Conservation (phyloP, 2,797 vertebrate species). For the Selene dorsalis region DNA sequence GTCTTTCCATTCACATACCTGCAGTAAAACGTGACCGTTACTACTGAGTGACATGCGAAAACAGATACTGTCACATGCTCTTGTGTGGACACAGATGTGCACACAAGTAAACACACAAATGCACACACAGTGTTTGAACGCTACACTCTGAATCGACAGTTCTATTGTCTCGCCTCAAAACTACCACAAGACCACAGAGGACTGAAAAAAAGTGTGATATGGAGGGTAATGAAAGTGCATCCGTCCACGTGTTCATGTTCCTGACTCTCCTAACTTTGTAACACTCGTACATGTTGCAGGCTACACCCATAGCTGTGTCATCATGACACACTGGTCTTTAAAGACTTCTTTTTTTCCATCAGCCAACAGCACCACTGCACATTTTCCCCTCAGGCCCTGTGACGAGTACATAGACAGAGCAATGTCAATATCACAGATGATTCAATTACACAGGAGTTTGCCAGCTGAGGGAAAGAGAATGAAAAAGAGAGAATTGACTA, state of each 20-base stretch:
- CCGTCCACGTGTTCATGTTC: neutral
- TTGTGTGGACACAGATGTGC: slow-evolving; percentile 15
- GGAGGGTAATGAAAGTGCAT: neutral
- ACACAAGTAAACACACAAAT: neutral
- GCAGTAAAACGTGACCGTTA: slow-evolving; percentile 14
- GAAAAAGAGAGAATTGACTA: slow-evolving; percentile 22
- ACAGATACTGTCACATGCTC: neutral
- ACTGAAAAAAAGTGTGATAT: neutral
- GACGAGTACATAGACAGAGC: slow-evolving; percentile 12
- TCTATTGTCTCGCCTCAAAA: neutral
- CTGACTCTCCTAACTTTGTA: neutral
- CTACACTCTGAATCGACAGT: too few relatives aligned
- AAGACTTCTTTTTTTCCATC: slow-evolving; percentile 23
- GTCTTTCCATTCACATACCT: slow-evolving; percentile 98
- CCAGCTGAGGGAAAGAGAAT: slow-evolving; percentile 50
- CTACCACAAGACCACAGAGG: neutral
- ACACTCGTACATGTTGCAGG: neutral
- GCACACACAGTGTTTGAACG: too few relatives aligned
- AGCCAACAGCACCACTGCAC: neutral
- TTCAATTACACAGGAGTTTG: slow-evolving; percentile 43
- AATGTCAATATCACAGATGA: slow-evolving; percentile 19
- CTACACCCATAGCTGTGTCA: slow-evolving; percentile 24
- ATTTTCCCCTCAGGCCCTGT: neutral
- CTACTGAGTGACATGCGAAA: neutral
- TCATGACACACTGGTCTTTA: slow-evolving; percentile 9